phyloP scores from a whole-genome alignment of 2,113 vertebrate species.

The Leptosomus discolor region DNA sequence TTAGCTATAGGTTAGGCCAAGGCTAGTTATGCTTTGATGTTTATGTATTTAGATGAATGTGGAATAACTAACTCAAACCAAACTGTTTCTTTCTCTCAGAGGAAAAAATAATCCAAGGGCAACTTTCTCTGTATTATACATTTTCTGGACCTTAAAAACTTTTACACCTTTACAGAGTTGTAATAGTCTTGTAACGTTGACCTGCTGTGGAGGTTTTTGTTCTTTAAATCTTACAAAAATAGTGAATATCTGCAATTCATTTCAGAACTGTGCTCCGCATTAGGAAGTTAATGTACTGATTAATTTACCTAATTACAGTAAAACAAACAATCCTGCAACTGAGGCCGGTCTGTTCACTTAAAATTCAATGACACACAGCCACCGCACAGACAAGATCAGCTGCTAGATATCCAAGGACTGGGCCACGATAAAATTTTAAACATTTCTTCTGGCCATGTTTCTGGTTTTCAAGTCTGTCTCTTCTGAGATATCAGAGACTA shows the following conservation, averaged over 20 bases:
- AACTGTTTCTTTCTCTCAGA: not conserved
- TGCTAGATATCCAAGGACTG: not conserved
- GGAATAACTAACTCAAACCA: not conserved
- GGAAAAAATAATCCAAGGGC: not conserved
- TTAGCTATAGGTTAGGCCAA: not conserved
- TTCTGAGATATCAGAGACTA: slow-evolving; percentile 6
- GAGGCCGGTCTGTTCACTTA: slow-evolving; percentile 33
- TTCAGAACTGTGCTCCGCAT: slow-evolving; percentile 28
- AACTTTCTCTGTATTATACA: not conserved
- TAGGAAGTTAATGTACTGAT: slow-evolving; percentile 70
- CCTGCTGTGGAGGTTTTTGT: not conserved
- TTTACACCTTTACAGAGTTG: not conserved
- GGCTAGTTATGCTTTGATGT: not conserved
- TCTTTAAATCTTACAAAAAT: not conserved
- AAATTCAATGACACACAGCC: slow-evolving; percentile 4
- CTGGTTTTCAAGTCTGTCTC: slow-evolving; percentile 13
- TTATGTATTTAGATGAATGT: not conserved
- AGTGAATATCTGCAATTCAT: not conserved
- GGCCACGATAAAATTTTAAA: not conserved
- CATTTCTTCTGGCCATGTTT: not conserved
- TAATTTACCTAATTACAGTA: slow-evolving; percentile 79
- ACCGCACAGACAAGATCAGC: not conserved
- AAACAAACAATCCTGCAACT: slow-evolving; percentile 72
- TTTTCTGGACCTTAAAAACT: not conserved
- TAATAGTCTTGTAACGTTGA: not conserved